These are phyloP conservation scores for Tursiops truncatus DNA, from an alignment of 2,113 vertebrate species.

Conservation along the genomic window DNA sequence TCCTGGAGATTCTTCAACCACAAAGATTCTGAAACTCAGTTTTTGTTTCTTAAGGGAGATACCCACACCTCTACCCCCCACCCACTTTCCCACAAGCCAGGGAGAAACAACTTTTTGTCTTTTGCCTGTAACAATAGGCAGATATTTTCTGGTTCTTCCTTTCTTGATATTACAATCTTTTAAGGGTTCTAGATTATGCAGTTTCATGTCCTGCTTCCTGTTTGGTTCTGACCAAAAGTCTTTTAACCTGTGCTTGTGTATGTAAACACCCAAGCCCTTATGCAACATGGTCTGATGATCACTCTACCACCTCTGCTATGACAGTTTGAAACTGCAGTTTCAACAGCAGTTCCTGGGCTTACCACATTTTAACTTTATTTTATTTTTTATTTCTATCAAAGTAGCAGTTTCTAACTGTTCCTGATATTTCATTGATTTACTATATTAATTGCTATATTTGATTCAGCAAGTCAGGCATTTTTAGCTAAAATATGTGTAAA, in stretches of 20 bases:
- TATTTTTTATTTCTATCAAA: background rate
- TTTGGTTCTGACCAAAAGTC: background rate
- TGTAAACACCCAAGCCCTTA: background rate
- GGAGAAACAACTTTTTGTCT: background rate
- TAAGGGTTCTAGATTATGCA: too few species aligned
- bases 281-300: background rate
- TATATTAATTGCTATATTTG: background rate
- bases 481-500: background rate
- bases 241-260: background rate
- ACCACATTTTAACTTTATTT: background rate
- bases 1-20: background rate
- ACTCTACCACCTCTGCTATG: background rate
- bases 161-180: background rate
- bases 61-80: accelerated
- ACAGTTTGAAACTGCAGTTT: background rate
- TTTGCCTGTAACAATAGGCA: background rate
- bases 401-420: background rate
- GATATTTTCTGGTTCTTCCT: background rate
- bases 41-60: background rate
- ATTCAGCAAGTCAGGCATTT: background rate
- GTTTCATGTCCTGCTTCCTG: background rate
- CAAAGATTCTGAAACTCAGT: background rate
- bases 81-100: background rate
- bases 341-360: background rate
- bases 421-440: background rate